phyloP scores from a whole-genome alignment of 2,888 invertebrate species.

The Sphecodes monilicornis region DNA sequence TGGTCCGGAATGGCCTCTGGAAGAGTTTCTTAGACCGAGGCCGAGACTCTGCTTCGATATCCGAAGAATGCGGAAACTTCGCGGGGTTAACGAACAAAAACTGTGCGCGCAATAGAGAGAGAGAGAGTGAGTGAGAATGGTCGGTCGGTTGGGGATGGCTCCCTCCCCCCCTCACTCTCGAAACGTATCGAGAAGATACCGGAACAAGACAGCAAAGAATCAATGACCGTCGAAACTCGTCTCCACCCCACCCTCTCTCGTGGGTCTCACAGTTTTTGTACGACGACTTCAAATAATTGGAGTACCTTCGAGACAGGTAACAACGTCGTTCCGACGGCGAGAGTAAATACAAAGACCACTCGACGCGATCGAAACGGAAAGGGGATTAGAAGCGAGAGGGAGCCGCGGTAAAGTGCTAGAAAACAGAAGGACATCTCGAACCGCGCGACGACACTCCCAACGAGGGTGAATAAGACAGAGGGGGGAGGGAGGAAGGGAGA shows the following conservation, averaged over 20 bases:
- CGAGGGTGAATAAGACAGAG: not conserved
- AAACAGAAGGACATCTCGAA: not conserved
- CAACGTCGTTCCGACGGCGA: conserved; percentile 13
- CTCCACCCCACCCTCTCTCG: not conserved
- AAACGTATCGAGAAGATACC: conserved; percentile 33
- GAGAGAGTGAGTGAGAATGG: not conserved
- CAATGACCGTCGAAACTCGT: conserved; percentile 28
- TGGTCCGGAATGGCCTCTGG: conserved; percentile 53
- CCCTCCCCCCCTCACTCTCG: not conserved
- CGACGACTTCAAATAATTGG: conserved; percentile 38
- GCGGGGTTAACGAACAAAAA: conserved; percentile 57
- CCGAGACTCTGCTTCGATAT: conserved; percentile 53
- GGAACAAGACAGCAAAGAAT: conserved; percentile 21
- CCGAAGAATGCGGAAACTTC: conserved; percentile 49
- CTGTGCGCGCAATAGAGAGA: no score
- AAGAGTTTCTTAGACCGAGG: conserved; percentile 66
- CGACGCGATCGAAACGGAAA: not conserved
- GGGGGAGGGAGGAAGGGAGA: not conserved
- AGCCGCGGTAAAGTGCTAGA: not conserved
- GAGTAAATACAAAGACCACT: conserved; percentile 17
- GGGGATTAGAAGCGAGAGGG: not conserved
- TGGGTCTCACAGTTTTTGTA: conserved; percentile 4
- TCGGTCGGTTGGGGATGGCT: not conserved
- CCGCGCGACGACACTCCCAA: not conserved
- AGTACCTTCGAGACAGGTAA: conserved; percentile 32